phyloP scores from a whole-genome alignment of 2,888 invertebrate species.

The Ommatoiulus sabulosus region DNA sequence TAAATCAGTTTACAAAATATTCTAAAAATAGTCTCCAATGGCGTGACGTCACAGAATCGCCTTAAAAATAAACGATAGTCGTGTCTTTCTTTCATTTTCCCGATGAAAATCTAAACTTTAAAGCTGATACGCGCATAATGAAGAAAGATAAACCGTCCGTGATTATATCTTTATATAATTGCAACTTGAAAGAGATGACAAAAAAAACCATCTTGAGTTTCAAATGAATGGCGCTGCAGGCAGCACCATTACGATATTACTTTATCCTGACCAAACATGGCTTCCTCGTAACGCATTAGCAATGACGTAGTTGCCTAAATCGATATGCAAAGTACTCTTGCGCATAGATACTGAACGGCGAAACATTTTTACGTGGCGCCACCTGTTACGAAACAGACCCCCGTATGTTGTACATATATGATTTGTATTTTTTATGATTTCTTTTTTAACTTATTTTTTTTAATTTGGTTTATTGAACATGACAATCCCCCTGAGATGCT shows the following conservation, averaged over 20 bases:
- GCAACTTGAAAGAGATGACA: neutral
- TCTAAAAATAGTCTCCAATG: too few relatives aligned
- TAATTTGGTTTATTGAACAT: neutral
- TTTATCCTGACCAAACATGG: neutral
- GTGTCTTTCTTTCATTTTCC: too few relatives aligned
- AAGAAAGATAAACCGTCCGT: neutral
- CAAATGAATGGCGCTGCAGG: neutral
- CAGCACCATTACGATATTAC: neutral
- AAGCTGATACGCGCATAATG: neutral
- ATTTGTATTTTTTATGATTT: constrained; percentile 2
- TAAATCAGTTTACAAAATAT: too few relatives aligned
- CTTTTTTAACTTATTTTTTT: neutral
- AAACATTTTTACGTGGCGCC: neutral
- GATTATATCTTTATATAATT: neutral
- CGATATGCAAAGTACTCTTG: neutral
- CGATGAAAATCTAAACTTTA: neutral
- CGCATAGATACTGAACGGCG: neutral
- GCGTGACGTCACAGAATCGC: too few relatives aligned
- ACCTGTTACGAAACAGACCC: neutral
- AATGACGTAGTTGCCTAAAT: neutral
- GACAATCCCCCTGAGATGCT: constrained; percentile 11
- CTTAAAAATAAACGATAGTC: too few relatives aligned
- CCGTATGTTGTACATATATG: neutral
- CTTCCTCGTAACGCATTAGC: neutral
- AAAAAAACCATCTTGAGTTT: neutral